phyloP scores from a whole-genome alignment of 1,140 invertebrate genomes.

The Leptinotarsa texana region DNA sequence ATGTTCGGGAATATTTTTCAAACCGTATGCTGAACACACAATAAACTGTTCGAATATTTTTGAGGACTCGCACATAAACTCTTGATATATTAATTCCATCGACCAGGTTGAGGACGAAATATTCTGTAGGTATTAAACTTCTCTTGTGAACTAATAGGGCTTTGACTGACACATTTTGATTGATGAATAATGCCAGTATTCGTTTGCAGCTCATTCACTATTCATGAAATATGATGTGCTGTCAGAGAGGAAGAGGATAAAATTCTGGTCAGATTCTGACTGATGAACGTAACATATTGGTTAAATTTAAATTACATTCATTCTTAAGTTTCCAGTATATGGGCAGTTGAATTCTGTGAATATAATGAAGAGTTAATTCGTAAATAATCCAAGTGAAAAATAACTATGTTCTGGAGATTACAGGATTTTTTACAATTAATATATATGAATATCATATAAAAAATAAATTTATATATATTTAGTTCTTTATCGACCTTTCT shows the following conservation, averaged over 20 bases:
- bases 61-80: neutral
- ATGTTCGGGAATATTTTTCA: too few relatives aligned
- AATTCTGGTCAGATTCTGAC: neutral
- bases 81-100: neutral
- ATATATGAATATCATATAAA: too few relatives aligned
- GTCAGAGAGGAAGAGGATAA: neutral
- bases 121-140: neutral
- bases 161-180: neutral
- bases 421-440: too few relatives aligned
- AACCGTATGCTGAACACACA: too few relatives aligned
- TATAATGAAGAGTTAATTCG: too few relatives aligned
- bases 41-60: neutral
- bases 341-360: too few relatives aligned
- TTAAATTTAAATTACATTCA: neutral
- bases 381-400: too few relatives aligned
- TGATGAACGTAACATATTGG: neutral
- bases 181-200: neutral
- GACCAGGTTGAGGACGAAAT: neutral
- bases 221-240: neutral
- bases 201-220: conserved; percentile 1
- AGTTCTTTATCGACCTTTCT: too few relatives aligned
- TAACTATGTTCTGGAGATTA: too few relatives aligned
- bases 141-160: neutral
- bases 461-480: too few relatives aligned
- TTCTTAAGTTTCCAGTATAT: too few relatives aligned